Percentiles rank a stretch among this genome's conserved stretches.
These are phyloP conservation scores for Brachionus rubens DNA, from an alignment of 1,140 invertebrate species.

Conservation along the genomic window DNA sequence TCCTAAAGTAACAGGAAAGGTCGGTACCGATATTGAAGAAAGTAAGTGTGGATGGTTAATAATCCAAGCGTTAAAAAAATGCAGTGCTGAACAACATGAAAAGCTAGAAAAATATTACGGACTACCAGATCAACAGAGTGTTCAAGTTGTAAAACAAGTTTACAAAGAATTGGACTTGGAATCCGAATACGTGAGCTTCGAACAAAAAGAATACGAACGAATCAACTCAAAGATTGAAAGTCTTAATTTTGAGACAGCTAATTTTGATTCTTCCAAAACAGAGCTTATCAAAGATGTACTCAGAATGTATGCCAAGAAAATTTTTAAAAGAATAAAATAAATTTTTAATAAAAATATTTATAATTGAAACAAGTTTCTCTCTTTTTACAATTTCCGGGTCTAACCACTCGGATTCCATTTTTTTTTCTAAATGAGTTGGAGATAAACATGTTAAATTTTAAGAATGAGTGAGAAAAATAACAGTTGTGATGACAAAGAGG, in stretches of 20 bases:
- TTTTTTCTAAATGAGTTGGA: too few relatives aligned
- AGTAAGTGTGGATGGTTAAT: constrained; percentile 94
- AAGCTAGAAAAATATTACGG: constrained; percentile 80
- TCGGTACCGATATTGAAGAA: constrained; percentile 85
- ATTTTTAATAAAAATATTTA: neutral
- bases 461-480: neutral
- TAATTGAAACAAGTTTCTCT: too few relatives aligned
- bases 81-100: constrained; percentile 67
- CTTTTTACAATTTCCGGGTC: too few relatives aligned
- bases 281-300: constrained; percentile 53
- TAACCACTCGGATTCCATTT: neutral
- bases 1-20: constrained; percentile 77
- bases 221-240: constrained; percentile 53
- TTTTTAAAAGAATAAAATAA: constrained; percentile 60
- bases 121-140: constrained; percentile 67
- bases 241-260: constrained; percentile 50
- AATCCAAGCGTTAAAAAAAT: constrained; percentile 78
- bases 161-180: constrained; percentile 76
- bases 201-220: constrained; percentile 68
- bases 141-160: constrained; percentile 71
- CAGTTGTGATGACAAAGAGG: neutral
- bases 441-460: too few relatives aligned
- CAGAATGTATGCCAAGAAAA: constrained; percentile 57
- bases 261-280: neutral
- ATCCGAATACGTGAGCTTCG: constrained; percentile 74